A percentile compares a stretch with the other conserved stretches of the same genome.
Evolutionary conservation across 2,888 invertebrate genomes (phyloP).

Genomic region (Pyralis farinalis): DNA sequence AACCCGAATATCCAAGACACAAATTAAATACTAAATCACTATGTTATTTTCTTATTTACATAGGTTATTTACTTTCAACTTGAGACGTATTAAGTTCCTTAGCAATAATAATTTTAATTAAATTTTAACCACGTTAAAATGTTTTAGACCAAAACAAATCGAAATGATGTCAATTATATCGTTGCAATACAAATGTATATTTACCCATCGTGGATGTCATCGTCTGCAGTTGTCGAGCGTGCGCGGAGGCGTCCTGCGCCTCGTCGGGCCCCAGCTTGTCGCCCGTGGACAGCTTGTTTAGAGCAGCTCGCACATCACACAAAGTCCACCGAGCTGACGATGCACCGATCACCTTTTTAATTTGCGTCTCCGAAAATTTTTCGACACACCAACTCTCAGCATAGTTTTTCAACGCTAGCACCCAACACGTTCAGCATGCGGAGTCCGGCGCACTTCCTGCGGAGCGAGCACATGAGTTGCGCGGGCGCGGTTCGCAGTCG

Average conservation of each 20-base stretch:
- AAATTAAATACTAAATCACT: no score
- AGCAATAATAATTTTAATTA: no score
- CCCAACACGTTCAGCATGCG: conserved; percentile 57
- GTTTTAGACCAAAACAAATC: no score
- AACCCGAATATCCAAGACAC: no score
- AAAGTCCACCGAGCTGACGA: conserved; percentile 50
- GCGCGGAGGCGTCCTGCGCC: conserved; percentile 68
- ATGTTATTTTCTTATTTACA: no score
- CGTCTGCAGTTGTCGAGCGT: conserved; percentile 67
- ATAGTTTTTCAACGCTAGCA: conserved; percentile 59
- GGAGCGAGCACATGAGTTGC: conserved; percentile 45
- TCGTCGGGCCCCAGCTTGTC: conserved; percentile 67
- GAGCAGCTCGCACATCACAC: conserved; percentile 65
- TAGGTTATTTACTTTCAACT: no score
- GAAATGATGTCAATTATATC: background rate
- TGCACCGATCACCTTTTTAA: conserved; percentile 71
- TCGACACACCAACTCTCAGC: conserved; percentile 66
- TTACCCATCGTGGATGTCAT: conserved; percentile 80
- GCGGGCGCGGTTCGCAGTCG: conserved; percentile 41
- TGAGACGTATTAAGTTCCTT: no score
- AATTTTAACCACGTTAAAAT: no score
- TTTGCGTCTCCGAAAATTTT: conserved; percentile 64
- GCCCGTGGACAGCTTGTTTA: conserved; percentile 69
- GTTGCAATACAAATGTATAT: conserved; percentile 27
- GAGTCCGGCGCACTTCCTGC: conserved; percentile 60